Percentiles rank a stretch among this genome's conserved stretches.
Conservation (phyloP, 1,140 invertebrate genomes). For the Drosophila pseudoobscura region DNA sequence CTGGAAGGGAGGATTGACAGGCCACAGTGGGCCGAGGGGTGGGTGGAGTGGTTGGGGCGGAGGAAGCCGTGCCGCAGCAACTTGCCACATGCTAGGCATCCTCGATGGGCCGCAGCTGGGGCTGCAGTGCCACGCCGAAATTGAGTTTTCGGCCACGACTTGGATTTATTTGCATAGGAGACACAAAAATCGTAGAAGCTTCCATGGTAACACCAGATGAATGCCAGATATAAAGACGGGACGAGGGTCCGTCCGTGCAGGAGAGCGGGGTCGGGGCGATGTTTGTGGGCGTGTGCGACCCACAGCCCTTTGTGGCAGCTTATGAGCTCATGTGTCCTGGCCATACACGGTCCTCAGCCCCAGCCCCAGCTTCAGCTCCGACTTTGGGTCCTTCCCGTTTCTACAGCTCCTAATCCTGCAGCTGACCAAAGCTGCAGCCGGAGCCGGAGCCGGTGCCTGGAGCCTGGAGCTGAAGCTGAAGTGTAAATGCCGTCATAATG, state of each 20-base stretch:
- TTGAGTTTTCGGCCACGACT: conserved; percentile 66
- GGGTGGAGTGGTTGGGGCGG: not conserved
- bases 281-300: conserved; percentile 1
- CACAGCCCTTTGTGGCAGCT: conserved; percentile 59
- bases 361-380: no score
- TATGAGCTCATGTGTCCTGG: conserved; percentile 57
- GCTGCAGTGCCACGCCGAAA: conserved; percentile 48
- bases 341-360: no score
- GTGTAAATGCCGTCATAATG: conserved; percentile 77
- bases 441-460: conserved; percentile 1
- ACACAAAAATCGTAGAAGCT: conserved; percentile 46
- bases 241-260: no score
- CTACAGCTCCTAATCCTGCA: conserved; percentile 52
- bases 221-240: conserved; percentile 2
- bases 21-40: not conserved
- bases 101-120: conserved; percentile 39
- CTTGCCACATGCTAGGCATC: conserved; percentile 58
- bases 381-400: conserved; percentile 5
- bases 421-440: conserved; percentile 18
- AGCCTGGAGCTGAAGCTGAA: conserved; percentile 42
- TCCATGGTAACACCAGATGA: conserved; percentile 10
- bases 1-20: conserved; percentile 15
- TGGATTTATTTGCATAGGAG: conserved; percentile 73
- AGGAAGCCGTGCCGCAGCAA: conserved; percentile 18
- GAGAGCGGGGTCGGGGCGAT: conserved; percentile 10